These are phyloP conservation scores for Actinernus sp. DNA, from an alignment of 92 coral and sea anemone species.

Conservation along the genomic window DNA sequence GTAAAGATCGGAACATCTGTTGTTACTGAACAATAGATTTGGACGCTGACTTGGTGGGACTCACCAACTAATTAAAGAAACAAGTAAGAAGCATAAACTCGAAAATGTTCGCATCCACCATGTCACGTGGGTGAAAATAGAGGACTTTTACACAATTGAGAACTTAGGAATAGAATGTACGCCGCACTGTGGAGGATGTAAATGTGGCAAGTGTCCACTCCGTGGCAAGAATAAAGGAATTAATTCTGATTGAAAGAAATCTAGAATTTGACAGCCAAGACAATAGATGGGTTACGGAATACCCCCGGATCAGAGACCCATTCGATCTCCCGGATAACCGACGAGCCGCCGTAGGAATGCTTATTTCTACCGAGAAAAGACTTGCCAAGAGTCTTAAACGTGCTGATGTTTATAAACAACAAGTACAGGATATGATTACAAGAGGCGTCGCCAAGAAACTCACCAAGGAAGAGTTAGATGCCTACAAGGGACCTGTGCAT, in stretches of 20 bases:
- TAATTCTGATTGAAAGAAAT: too few species aligned
- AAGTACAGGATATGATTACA: conserved; percentile 32
- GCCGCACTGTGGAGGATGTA: too few species aligned
- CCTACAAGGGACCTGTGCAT: conserved; percentile 47
- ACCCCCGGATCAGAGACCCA: conserved; percentile 15
- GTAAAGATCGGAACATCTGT: conserved; percentile 11
- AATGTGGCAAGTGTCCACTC: too few species aligned
- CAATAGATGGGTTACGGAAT: not conserved
- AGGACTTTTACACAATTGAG: too few species aligned
- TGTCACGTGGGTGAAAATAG: too few species aligned
- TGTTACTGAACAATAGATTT: conserved; percentile 6
- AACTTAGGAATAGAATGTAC: too few species aligned
- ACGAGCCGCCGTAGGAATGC: conserved; percentile 6
- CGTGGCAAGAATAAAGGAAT: too few species aligned
- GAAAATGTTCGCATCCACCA: too few species aligned
- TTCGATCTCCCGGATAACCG: conserved; percentile 11
- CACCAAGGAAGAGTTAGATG: conserved; percentile 23
- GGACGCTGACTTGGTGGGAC: conserved; percentile 22
- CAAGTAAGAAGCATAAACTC: too few species aligned
- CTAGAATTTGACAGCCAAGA: too few species aligned
- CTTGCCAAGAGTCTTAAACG: conserved; percentile 7
- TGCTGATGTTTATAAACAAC: conserved; percentile 24
- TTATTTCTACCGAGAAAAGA: conserved; percentile 3
- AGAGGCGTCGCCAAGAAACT: conserved; percentile 32
- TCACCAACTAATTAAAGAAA: not conserved